Evolutionary conservation across 2,113 vertebrate species (phyloP).

Genomic region (Lophura nycthemera): DNA sequence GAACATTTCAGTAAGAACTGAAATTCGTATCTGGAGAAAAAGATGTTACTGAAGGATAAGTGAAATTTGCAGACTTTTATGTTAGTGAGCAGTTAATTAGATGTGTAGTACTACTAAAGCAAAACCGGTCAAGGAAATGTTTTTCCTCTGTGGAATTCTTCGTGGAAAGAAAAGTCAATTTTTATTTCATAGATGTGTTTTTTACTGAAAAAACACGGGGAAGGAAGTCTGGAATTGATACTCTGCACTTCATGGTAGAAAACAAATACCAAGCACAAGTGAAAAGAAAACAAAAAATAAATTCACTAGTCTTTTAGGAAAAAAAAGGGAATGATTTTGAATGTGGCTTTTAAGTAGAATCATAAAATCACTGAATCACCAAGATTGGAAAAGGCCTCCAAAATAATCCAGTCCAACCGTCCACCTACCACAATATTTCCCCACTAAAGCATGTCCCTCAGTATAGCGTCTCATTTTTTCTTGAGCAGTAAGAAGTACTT

Average conservation of each 20-base stretch:
- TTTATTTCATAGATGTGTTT: neutral
- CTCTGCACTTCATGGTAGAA: neutral
- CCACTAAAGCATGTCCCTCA: too few relatives aligned
- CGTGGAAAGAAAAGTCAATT: neutral
- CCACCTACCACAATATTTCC: too few relatives aligned
- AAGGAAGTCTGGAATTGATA: neutral
- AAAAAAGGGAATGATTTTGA: neutral
- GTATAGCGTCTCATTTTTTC: too few relatives aligned
- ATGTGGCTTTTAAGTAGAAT: neutral
- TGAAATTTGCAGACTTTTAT: neutral
- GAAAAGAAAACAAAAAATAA: neutral
- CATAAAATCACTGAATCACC: too few relatives aligned
- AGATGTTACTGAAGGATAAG: neutral
- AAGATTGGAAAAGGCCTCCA: too few relatives aligned
- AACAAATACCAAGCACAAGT: neutral
- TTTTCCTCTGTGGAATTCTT: neutral
- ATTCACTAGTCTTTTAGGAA: neutral
- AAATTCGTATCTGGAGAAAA: neutral
- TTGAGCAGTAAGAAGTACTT: neutral
- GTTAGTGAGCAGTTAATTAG: neutral
- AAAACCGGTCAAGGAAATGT: neutral
- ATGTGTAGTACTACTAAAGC: neutral
- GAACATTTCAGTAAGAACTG: neutral
- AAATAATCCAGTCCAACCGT: too few relatives aligned
- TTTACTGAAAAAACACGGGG: neutral